phyloP scores from a whole-genome alignment of 2,888 invertebrate species.

The Agrochola macilenta region DNA sequence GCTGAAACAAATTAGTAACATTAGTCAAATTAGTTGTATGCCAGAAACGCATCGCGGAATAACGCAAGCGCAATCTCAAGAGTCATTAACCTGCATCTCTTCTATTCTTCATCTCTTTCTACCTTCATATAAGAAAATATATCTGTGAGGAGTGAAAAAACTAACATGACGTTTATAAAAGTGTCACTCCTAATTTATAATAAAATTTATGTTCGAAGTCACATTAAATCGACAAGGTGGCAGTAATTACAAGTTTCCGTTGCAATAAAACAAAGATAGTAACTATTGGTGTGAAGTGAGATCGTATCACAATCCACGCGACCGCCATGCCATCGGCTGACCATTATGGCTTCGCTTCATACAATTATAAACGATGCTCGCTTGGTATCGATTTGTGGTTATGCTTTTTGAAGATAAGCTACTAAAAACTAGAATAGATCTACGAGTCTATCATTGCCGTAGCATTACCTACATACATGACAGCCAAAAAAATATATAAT shows the following conservation, averaged over 20 bases:
- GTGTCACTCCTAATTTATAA: constrained; percentile 33
- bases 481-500: background rate
- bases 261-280: constrained; percentile 79
- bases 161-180: no score
- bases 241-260: constrained; percentile 81
- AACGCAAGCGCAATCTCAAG: constrained; percentile 12
- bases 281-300: constrained; percentile 72
- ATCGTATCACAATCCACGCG: constrained; percentile 77
- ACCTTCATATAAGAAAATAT: constrained; percentile 26
- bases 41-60: background rate
- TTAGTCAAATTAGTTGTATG: background rate
- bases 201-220: constrained; percentile 75
- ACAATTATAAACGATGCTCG: constrained; percentile 78
- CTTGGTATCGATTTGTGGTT: constrained; percentile 75
- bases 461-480: background rate
- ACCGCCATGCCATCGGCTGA: constrained; percentile 67
- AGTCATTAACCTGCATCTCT: constrained; percentile 32
- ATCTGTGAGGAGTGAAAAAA: no score
- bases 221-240: constrained; percentile 69
- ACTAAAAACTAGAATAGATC: constrained; percentile 30
- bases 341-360: constrained; percentile 85
- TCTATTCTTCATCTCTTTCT: background rate
- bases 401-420: constrained; percentile 56
- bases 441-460: background rate
- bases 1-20: background rate